Conservation (phyloP, 1,140 invertebrate species). For the Radopholus similis region DNA sequence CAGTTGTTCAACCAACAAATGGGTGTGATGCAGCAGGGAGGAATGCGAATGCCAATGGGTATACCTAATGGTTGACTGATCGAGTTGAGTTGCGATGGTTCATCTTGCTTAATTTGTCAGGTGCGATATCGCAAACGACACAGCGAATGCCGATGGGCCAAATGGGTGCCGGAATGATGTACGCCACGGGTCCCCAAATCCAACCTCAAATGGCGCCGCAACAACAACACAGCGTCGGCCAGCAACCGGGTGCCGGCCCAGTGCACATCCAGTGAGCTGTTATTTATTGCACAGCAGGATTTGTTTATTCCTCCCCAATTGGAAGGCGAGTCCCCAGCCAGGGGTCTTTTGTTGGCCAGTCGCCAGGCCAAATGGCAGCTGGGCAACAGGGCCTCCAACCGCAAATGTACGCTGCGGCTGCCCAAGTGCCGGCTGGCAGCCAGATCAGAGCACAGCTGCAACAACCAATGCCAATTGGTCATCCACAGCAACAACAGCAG, state of each 20-base stretch:
- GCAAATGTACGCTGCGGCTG: background rate
- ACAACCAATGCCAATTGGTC: constrained; percentile 1
- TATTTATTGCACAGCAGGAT: background rate
- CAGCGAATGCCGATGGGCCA: constrained; percentile 17
- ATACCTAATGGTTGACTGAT: background rate
- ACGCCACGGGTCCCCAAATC: background rate
- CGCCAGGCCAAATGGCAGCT: background rate
- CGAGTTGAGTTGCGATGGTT: background rate
- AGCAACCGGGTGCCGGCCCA: background rate
- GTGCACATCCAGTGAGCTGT: constrained; percentile 7
- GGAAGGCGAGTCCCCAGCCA: constrained; percentile 31
- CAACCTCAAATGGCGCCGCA: background rate
- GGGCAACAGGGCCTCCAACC: background rate
- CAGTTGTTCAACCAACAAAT: constrained; percentile 18
- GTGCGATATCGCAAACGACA: too few species aligned
- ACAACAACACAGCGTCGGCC: background rate
- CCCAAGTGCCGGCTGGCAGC: background rate
- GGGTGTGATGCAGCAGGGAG: background rate
- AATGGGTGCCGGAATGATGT: background rate
- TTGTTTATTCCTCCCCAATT: background rate
- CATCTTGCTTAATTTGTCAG: background rate
- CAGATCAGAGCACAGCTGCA: background rate
- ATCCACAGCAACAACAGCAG: constrained; percentile 21
- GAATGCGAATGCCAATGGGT: constrained; percentile 15
- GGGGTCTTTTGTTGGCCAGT: constrained; percentile 14